Base-by-base conservation (phyloP, 1,140 invertebrate genomes). In the Thaumetopoea pityocampa region DNA sequence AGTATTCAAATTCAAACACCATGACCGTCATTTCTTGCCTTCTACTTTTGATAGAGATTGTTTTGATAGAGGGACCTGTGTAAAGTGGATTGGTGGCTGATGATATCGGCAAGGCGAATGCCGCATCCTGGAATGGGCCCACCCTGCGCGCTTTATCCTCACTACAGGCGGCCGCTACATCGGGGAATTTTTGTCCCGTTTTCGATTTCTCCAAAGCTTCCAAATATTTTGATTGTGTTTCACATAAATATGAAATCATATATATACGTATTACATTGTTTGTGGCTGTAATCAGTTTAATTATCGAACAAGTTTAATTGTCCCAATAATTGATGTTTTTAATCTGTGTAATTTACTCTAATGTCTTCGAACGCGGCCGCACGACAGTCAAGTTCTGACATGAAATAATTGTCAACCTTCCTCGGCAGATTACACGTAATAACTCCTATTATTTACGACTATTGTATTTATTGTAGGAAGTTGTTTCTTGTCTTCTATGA, bases 21-120 rank as follows among this genome's bases (percentile, higher is more conserved):
- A 71, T 78, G 26, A 61, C 58, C 24, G 40, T 93, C 88, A 99
- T 89, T 99, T 99, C 86, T 99, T 99, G 30, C 97, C 98, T 89
- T 99, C 98, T n/a, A 99, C 94, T 99, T 44, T 99, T 99, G 57
- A 99, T 98, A 73, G 98, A 98, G 81, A 99, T 99, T 1, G 98
- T 99, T 89, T 99, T 99, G 4, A 99, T 88, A 8, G 98, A 98
- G 17, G 98, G 98, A 85, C 99, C 96, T 10, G 98, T 99, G 63
- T 99, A 99, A 5, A 96, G 86, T 19, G 98, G 97, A 73, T 90
- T 97, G 43, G 89, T 91, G 7, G 97, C 86, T 24, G 89, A 94
- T 28, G 97, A 99, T 57, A 95, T 90, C 2, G 95, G 93, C 42
- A 99, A 85, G 5, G 94, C 94, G 87, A 99, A 99, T 6, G 98